phyloP scores from a whole-genome alignment of 2,113 vertebrate genomes.

The Bubo bubo region DNA sequence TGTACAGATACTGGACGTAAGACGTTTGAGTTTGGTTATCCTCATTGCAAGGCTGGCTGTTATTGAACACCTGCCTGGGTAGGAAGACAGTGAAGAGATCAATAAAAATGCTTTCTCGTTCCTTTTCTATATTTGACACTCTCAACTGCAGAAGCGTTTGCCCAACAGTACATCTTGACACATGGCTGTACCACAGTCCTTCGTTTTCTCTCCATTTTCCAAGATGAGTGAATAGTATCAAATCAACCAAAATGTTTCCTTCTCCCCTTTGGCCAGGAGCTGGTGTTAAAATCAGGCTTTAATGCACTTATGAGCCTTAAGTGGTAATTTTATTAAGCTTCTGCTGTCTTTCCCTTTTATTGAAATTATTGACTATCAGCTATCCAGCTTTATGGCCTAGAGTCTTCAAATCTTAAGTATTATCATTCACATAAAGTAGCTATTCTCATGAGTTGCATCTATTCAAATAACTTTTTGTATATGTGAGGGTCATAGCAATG shows the following conservation, averaged over 20 bases:
- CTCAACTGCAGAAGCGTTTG: background rate
- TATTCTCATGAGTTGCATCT: background rate
- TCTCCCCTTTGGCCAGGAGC: background rate
- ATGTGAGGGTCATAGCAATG: background rate
- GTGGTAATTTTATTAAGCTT: background rate
- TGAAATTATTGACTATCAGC: background rate
- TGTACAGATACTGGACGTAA: accelerated
- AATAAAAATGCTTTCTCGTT: background rate
- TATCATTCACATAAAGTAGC: background rate
- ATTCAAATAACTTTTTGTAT: background rate
- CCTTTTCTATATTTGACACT: background rate
- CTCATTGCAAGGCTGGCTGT: accelerated
- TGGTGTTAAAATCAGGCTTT: background rate
- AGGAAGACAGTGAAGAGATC: background rate
- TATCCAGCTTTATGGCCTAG: background rate
- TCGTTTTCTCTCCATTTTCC: background rate
- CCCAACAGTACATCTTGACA: background rate
- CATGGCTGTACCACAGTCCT: background rate
- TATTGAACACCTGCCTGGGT: background rate
- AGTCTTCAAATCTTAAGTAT: background rate
- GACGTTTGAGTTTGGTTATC: background rate
- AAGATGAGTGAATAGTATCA: background rate
- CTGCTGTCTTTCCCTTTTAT: background rate
- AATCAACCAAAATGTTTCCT: background rate
- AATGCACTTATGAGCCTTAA: background rate